These are phyloP conservation scores for Atherinosoma microstoma DNA, from an alignment of 2,797 vertebrate species.

Conservation along the genomic window DNA sequence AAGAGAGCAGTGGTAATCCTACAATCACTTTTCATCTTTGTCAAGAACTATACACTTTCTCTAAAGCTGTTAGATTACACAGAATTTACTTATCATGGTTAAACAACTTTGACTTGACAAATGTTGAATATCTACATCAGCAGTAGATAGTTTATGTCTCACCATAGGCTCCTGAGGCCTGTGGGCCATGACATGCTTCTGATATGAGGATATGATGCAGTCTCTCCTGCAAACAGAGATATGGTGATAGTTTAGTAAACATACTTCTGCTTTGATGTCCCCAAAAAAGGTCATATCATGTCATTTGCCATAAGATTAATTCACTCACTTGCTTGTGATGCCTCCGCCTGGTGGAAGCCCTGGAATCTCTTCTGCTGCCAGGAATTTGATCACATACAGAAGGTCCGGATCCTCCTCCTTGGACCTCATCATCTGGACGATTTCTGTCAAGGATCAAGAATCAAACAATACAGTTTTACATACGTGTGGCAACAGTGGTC, in stretches of 20 bases:
- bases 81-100: not conserved
- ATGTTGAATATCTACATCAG: not conserved
- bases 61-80: not conserved
- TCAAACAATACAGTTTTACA: not conserved
- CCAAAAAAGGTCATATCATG: not conserved
- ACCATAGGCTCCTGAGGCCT: conserved; percentile 78
- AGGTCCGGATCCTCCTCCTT: conserved; percentile 81
- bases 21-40: not conserved
- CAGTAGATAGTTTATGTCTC: conserved; percentile 14
- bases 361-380: conserved; percentile 80
- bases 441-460: conserved; percentile 68
- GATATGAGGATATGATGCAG: conserved; percentile 83
- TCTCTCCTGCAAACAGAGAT: conserved; percentile 75
- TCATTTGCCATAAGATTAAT: not conserved
- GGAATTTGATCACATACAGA: conserved; percentile 82
- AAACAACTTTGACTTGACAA: not conserved
- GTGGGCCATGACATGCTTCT: conserved; percentile 74
- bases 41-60: not conserved
- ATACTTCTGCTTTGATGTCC: not conserved
- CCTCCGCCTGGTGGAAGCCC: conserved; percentile 88
- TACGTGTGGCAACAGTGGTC: fast-evolving
- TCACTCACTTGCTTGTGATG: conserved; percentile 85
- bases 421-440: conserved; percentile 75
- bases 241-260: not conserved
- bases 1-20: not conserved